Evolutionary conservation across 2,888 invertebrate species (phyloP).

Genomic region (Plagodis dolabraria): DNA sequence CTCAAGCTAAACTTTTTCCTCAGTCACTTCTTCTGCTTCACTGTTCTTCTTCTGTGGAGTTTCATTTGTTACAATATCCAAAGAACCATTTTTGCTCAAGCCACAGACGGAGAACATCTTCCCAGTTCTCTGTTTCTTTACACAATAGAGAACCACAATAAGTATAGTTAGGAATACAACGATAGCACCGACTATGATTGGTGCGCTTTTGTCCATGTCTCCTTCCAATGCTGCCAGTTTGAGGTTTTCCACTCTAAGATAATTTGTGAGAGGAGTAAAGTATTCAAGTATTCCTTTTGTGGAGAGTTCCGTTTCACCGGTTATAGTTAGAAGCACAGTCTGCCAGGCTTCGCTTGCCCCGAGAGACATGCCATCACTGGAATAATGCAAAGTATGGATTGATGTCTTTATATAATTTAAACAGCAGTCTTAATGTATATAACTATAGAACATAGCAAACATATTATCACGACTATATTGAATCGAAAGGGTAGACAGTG

Average conservation of each 20-base stretch:
- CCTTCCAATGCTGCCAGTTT: constrained; percentile 52
- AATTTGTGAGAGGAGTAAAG: constrained; percentile 63
- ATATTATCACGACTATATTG: too few relatives aligned
- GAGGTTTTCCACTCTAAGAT: constrained; percentile 60
- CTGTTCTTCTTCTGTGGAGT: constrained; percentile 59
- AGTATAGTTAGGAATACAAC: constrained; percentile 64
- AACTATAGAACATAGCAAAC: too few relatives aligned
- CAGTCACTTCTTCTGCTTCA: constrained; percentile 66
- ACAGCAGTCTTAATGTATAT: too few relatives aligned
- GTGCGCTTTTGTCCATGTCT: constrained; percentile 71
- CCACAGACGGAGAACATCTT: constrained; percentile 68
- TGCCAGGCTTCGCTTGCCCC: constrained; percentile 78
- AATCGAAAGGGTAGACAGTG: too few relatives aligned
- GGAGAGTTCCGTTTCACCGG: constrained; percentile 72
- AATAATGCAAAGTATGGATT: constrained; percentile 30
- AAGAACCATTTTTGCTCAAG: constrained; percentile 74
- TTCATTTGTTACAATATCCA: constrained; percentile 74
- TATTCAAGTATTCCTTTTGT: constrained; percentile 71
- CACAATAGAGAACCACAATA: constrained; percentile 70
- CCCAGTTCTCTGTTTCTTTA: constrained; percentile 65
- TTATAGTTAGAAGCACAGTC: constrained; percentile 68
- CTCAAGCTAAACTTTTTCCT: constrained; percentile 66
- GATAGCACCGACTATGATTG: constrained; percentile 69
- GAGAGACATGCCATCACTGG: constrained; percentile 75
- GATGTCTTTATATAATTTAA: too few relatives aligned